Base-by-base conservation (phyloP, 2,797 vertebrate genomes). In the Cichlasoma orientale region DNA sequence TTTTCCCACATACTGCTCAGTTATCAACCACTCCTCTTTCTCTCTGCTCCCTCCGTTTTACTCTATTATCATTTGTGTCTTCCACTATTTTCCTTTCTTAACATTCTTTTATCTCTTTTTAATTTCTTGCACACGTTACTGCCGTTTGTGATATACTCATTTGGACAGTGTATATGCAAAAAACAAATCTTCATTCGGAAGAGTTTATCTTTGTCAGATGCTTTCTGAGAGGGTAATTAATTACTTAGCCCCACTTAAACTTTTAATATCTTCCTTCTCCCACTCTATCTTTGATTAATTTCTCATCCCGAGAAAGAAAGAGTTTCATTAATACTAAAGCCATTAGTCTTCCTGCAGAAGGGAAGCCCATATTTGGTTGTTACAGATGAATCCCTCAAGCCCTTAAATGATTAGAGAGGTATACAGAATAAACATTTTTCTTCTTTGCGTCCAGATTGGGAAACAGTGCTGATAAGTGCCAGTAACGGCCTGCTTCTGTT, bases 311-410 rank as follows among this genome's bases (percentile, higher is more conserved):
- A 74, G 86, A 85, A 93, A 92, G 83, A 90, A 93, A 90, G 92
- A 93, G 91, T 96, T 95, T 95, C 94, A 95, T 95, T 96, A 95
- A 94, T 92, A 86, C 87, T 90, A 94, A 93, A 94, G 90, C 88
- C 92, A 95, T 96, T 95, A 88, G 91, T 95, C 95, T 95, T 94
- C 91, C 82, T 66, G 87, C 92, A 92, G 90, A 88, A 91, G 91
- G 86, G 80, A 87, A 86, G 85, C 86, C 87, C 86, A 83, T 87
- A 80, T 88, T 83, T 91, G 88, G 87, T 89, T 72, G 83, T 88
- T 88, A 86, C 87, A 86, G 91, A 95, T 90, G 83, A 92, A 91
- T 93, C 90, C 86, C 78, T 87, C 61, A 89, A 92, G 88, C 75
- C 61, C 36, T 76, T 70, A 78, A 89, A 91, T 89, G 82, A 92